A percentile compares a stretch with the other conserved stretches of the same genome.
Evolutionary conservation across 2,797 vertebrate genomes (phyloP).

Genomic region (Rhinogobio ventralis): DNA sequence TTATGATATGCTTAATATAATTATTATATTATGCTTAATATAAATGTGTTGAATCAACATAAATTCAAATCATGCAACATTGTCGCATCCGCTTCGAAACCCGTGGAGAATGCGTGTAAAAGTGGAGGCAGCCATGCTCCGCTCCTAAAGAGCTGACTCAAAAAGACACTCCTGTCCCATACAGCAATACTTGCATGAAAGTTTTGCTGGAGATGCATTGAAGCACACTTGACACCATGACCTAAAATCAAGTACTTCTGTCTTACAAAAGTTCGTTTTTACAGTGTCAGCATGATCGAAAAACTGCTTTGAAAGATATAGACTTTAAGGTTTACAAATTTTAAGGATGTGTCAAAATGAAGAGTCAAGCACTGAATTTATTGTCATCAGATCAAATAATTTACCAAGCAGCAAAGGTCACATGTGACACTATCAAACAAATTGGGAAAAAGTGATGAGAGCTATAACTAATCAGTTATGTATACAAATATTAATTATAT

Average conservation of each 20-base stretch:
- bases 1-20: not conserved
- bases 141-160: conserved; percentile 44
- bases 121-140: not conserved
- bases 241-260: conserved; percentile 23
- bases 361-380: not conserved
- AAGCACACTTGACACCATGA: conserved; percentile 30
- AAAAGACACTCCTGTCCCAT: conserved; percentile 20
- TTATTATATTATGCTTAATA: not conserved
- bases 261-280: not conserved
- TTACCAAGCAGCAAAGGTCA: not conserved
- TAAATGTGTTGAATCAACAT: not conserved
- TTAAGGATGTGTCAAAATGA: not conserved
- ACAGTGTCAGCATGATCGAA: not conserved
- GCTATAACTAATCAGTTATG: not conserved
- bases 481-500: not conserved
- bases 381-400: not conserved
- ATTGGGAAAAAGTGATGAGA: not conserved
- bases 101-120: not conserved
- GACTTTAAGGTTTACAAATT: not conserved
- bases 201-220: not conserved
- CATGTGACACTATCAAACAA: not conserved
- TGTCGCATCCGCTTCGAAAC: conserved; percentile 25
- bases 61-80: conserved; percentile 12
- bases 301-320: not conserved
- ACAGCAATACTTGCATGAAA: not conserved